Percentiles rank a stretch among this genome's conserved stretches.
phyloP scores from a whole-genome alignment of 2,888 invertebrate genomes.

The Amphipyra tragopoginis region DNA sequence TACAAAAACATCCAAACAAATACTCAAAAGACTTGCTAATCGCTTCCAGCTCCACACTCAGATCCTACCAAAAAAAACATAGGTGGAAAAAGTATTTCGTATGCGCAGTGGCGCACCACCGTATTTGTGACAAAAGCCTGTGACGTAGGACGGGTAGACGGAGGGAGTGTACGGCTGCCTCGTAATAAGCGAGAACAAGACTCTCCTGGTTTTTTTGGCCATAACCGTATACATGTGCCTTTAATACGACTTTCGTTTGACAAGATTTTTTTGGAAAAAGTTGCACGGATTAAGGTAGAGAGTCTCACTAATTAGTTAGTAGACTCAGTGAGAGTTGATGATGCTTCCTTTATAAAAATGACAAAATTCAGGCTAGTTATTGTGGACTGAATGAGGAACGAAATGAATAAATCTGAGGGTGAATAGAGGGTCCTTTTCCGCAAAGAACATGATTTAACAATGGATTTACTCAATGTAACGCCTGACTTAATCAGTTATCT shows the following conservation, averaged over 20 bases:
- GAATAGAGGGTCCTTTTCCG: background rate
- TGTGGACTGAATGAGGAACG: constrained; percentile 11
- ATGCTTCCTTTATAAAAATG: background rate
- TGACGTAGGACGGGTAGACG: constrained; percentile 59
- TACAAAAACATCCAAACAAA: constrained; percentile 1
- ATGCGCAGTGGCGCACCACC: constrained; percentile 62
- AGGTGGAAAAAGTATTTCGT: constrained; percentile 70
- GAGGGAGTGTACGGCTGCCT: constrained; percentile 69
- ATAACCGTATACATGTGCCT: constrained; percentile 24
- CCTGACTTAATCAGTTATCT: constrained; percentile 13
- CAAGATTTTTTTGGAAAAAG: constrained; percentile 6
- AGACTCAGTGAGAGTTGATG: background rate
- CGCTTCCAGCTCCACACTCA: constrained; percentile 46
- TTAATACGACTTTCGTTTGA: constrained; percentile 28
- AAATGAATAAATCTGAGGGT: constrained; percentile 11
- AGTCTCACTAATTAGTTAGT: constrained; percentile 13
- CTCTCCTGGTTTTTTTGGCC: constrained; percentile 55
- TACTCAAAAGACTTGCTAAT: constrained; percentile 18
- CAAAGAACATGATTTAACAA: constrained; percentile 1
- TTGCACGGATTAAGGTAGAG: constrained; percentile 11
- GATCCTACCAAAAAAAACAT: constrained; percentile 58
- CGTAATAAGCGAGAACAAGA: constrained; percentile 64
- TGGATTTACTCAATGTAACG: constrained; percentile 23
- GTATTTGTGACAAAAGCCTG: constrained; percentile 72
- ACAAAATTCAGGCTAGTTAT: background rate